These are phyloP conservation scores for Neolamprologus ventralis DNA, from an alignment of 2,113 vertebrate genomes.

Conservation along the genomic window DNA sequence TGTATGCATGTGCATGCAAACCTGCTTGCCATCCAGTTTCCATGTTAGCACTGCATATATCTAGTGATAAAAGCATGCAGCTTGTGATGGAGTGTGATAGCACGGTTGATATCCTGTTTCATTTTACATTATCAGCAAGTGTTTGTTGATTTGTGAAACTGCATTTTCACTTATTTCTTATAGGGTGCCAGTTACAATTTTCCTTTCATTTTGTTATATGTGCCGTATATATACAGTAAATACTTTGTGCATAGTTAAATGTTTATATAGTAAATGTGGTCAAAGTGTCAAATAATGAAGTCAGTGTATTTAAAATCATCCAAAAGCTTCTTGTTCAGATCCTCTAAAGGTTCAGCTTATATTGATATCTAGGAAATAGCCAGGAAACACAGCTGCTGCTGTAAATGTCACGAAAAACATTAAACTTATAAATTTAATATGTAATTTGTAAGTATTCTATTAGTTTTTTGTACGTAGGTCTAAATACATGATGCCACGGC, in stretches of 20 bases:
- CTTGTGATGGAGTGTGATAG: neutral
- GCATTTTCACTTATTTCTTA: neutral
- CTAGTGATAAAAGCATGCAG: neutral
- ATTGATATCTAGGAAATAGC: neutral
- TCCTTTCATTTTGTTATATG: neutral
- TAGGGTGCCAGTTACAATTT: neutral
- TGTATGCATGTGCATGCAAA: neutral
- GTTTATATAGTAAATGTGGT: neutral
- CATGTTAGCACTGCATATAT: neutral
- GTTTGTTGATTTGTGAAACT: neutral
- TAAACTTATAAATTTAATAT: neutral
- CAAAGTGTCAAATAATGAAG: neutral
- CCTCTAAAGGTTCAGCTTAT: neutral
- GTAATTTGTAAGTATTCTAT: neutral
- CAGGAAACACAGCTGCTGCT: neutral
- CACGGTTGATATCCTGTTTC: neutral
- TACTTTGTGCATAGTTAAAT: neutral
- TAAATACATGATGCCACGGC: neutral
- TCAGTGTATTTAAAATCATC: neutral
- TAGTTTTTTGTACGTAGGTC: neutral
- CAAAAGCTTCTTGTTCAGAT: neutral
- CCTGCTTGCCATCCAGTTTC: neutral
- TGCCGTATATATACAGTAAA: neutral
- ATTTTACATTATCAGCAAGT: neutral
- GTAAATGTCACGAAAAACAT: neutral